Percentiles rank a stretch among this genome's conserved stretches.
Conservation (phyloP, 2,797 vertebrate genomes). For the Myotis myotis region DNA sequence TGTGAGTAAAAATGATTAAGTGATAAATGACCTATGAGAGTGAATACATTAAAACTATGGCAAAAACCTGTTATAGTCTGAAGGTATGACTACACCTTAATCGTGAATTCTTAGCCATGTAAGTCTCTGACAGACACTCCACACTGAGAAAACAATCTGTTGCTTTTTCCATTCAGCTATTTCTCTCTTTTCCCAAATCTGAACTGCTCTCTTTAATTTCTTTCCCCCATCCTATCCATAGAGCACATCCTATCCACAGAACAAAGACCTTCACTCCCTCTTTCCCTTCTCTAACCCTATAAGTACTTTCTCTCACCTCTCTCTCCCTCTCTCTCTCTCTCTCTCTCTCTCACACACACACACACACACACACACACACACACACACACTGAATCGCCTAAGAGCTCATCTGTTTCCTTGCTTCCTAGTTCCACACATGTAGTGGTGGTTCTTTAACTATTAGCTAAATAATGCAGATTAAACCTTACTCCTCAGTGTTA, state of each 20-base stretch:
- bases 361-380: not conserved
- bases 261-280: not conserved
- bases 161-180: not conserved
- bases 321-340: not conserved
- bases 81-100: not conserved
- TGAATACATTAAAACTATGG: not conserved
- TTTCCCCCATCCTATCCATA: not conserved
- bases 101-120: rapidly evolving
- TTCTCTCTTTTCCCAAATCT: not conserved
- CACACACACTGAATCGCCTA: not conserved
- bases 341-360: not conserved
- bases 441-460: not conserved
- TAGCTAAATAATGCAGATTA: not conserved
- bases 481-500: not conserved
- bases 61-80: not conserved
- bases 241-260: not conserved
- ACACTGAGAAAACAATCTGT: not conserved
- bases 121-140: not conserved
- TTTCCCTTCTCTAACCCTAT: not conserved
- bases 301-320: not conserved
- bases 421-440: not conserved
- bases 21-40: not conserved
- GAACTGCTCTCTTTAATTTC: not conserved
- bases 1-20: not conserved
- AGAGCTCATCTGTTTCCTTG: not conserved